These are phyloP conservation scores for Nyctibius grandis DNA, from an alignment of 2,797 vertebrate genomes.

Conservation along the genomic window DNA sequence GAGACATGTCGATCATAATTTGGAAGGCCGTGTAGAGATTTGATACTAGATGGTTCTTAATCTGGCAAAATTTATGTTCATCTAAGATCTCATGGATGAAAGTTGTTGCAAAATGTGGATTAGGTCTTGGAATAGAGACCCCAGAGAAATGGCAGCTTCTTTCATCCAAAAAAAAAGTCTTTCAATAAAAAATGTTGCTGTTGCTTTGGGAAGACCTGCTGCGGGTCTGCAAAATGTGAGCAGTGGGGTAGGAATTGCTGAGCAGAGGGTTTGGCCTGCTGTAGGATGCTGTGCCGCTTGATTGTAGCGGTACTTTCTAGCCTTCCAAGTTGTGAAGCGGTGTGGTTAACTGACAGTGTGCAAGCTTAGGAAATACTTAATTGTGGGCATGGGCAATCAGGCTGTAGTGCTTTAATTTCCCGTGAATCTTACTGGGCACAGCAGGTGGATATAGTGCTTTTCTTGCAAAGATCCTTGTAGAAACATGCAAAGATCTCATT, in stretches of 20 bases:
- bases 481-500: neutral
- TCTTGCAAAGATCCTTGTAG: neutral
- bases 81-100: neutral
- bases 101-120: neutral
- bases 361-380: neutral
- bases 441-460: neutral
- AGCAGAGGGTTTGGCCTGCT: neutral
- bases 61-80: neutral
- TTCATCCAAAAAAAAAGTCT: neutral
- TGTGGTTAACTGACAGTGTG: no score
- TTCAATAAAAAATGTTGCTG: neutral
- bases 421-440: fast-evolving
- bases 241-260: neutral
- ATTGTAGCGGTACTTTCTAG: fast-evolving
- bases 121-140: neutral
- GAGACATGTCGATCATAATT: neutral
- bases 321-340: neutral
- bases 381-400: neutral
- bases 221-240: neutral
- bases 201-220: neutral
- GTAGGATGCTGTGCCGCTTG: neutral
- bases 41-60: neutral
- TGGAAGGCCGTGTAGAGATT: neutral
- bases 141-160: neutral
- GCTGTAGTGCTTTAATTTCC: neutral